phyloP scores from a whole-genome alignment of 2,888 invertebrate genomes.

The Scaptomyza polygonia region DNA sequence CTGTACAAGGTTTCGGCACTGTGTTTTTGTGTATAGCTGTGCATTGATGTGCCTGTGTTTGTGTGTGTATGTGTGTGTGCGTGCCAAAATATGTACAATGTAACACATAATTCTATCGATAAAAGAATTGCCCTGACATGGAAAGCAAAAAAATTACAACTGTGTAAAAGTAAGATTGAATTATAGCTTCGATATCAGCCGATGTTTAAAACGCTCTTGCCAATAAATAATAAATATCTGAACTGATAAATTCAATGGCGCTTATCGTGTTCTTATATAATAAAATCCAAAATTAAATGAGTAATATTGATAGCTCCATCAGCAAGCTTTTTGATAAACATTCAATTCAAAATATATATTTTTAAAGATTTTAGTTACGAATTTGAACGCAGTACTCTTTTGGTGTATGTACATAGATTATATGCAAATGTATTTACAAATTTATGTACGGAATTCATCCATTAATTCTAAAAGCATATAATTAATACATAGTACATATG shows the following conservation, averaged over 20 bases:
- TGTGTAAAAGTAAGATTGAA: no score
- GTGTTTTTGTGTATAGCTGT: conserved; percentile 1
- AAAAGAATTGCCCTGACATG: no score
- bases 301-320: no score
- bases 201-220: no score
- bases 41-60: conserved; percentile 3
- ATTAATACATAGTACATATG: conserved; percentile 11
- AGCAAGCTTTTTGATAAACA: not conserved
- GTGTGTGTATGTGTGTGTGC: conserved; percentile 9
- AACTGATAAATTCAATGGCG: no score
- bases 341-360: not conserved
- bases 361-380: not conserved
- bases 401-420: not conserved
- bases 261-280: no score
- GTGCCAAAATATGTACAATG: conserved; percentile 5
- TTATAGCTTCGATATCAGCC: no score
- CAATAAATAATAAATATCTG: no score
- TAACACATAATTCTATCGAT: no score
- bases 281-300: not conserved
- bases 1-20: conserved; percentile 22
- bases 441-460: not conserved
- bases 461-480: conserved; percentile 7
- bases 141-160: no score
- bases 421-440: conserved; percentile 11
- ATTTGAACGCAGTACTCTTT: not conserved